Conservation (phyloP, 2,888 invertebrate genomes). For the Ormyrus pomaceus region DNA sequence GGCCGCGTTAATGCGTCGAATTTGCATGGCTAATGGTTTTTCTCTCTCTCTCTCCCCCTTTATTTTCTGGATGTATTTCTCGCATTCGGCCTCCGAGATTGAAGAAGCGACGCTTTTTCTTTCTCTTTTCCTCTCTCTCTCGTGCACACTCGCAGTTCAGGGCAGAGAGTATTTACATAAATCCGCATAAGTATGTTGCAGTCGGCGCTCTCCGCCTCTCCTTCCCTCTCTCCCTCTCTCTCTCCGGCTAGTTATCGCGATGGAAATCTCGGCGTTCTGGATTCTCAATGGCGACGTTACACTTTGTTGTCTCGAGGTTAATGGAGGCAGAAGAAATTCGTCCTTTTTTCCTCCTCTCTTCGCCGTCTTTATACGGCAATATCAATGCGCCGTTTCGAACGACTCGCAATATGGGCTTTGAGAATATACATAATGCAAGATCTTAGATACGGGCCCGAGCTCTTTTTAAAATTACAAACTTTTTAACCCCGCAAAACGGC, state of each 20-base stretch:
- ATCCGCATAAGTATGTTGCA: constrained; percentile 40
- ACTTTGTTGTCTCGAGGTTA: constrained; percentile 54
- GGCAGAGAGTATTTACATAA: constrained; percentile 36
- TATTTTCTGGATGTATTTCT: too few species aligned
- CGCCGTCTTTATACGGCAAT: constrained; percentile 21
- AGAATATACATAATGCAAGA: constrained; percentile 16
- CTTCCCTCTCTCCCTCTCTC: constrained; percentile 6
- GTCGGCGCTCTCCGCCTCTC: not conserved
- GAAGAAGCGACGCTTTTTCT: not conserved
- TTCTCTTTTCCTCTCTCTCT: not conserved
- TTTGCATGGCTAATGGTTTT: too few species aligned
- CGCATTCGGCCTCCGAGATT: too few species aligned
- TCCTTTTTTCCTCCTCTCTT: constrained; percentile 8
- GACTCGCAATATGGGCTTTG: not conserved
- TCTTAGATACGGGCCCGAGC: constrained; percentile 10
- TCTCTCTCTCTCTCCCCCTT: too few species aligned
- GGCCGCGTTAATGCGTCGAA: too few species aligned
- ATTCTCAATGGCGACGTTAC: constrained; percentile 45
- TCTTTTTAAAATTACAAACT: too few species aligned
- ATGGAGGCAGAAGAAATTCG: constrained; percentile 37
- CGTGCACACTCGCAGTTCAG: not conserved
- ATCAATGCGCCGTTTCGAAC: not conserved
- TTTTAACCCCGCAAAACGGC: too few species aligned
- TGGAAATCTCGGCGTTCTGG: constrained; percentile 46
- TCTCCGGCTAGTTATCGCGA: constrained; percentile 33